These are phyloP conservation scores for Stenotaenia linearis DNA, from an alignment of 2,888 invertebrate species.

Conservation along the genomic window DNA sequence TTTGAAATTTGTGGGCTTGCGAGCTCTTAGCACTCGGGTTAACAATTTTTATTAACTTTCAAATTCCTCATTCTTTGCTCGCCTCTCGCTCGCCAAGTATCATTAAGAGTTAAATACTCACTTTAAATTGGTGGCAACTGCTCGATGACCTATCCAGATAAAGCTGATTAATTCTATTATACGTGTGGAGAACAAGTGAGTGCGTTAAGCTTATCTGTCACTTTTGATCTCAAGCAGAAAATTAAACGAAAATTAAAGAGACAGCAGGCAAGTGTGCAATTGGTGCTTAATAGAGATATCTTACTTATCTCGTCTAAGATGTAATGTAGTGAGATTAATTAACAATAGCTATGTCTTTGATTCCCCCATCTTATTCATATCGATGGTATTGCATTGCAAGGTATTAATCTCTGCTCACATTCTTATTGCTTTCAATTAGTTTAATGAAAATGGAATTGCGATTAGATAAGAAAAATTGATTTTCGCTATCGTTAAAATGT, in stretches of 20 bases:
- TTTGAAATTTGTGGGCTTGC: too few relatives aligned
- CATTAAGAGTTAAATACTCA: conserved; percentile 21
- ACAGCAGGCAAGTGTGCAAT: conserved; percentile 20
- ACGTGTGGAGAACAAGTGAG: conserved; percentile 21
- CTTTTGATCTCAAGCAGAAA: conserved; percentile 26
- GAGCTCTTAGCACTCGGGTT: background rate
- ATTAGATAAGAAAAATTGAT: too few relatives aligned
- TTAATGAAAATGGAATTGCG: too few relatives aligned
- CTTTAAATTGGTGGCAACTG: conserved; percentile 26
- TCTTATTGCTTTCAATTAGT: too few relatives aligned
- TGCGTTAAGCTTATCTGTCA: conserved; percentile 26
- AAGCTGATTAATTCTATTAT: conserved; percentile 26
- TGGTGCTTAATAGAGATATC: conserved; percentile 26
- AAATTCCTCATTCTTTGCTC: background rate
- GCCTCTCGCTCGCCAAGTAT: background rate
- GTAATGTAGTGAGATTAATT: background rate
- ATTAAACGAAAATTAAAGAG: conserved; percentile 26
- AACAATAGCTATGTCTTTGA: background rate
- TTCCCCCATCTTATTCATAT: background rate
- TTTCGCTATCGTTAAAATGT: too few relatives aligned
- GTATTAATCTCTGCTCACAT: too few relatives aligned
- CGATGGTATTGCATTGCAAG: too few relatives aligned
- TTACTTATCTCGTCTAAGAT: conserved; percentile 10
- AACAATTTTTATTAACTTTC: background rate
- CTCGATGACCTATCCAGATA: conserved; percentile 26